Conservation (phyloP, 2,113 vertebrate genomes). For the Thryonomys swinderianus region DNA sequence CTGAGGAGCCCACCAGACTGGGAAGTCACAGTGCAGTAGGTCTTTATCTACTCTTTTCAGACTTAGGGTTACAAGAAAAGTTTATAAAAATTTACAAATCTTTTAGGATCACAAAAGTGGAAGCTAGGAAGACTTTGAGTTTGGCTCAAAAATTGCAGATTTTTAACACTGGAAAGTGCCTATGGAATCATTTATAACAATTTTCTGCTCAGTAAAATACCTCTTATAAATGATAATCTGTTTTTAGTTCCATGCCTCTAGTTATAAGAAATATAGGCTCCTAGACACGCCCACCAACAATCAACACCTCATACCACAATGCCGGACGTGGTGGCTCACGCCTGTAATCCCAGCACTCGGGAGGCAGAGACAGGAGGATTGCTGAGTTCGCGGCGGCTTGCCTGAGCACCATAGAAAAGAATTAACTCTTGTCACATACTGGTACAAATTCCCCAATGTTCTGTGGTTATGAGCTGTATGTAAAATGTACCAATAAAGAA, state of each 20-base stretch:
- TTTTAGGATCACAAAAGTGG: constrained; percentile 35
- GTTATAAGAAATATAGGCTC: constrained; percentile 39
- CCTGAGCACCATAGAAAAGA: too few species aligned
- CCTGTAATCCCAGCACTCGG: too few species aligned
- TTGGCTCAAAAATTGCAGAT: background rate
- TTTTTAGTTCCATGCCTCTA: constrained; percentile 42
- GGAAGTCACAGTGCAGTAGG: constrained; percentile 47
- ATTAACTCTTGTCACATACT: too few species aligned
- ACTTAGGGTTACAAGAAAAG: constrained; percentile 15
- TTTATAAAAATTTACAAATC: constrained; percentile 45
- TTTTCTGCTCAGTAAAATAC: constrained; percentile 11
- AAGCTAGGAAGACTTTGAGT: background rate
- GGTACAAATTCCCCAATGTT: too few species aligned
- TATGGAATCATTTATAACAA: constrained; percentile 50
- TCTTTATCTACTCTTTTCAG: constrained; percentile 28
- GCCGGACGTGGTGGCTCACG: too few species aligned
- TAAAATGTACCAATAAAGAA: too few species aligned
- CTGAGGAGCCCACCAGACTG: background rate
- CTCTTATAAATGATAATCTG: constrained; percentile 38
- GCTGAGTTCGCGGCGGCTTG: too few species aligned
- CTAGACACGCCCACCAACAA: too few species aligned
- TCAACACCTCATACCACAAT: too few species aligned
- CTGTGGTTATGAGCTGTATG: too few species aligned
- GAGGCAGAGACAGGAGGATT: too few species aligned
- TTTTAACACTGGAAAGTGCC: constrained; percentile 39